phyloP scores from a whole-genome alignment of 2,888 invertebrate genomes.

The Drosophila anomelani region DNA sequence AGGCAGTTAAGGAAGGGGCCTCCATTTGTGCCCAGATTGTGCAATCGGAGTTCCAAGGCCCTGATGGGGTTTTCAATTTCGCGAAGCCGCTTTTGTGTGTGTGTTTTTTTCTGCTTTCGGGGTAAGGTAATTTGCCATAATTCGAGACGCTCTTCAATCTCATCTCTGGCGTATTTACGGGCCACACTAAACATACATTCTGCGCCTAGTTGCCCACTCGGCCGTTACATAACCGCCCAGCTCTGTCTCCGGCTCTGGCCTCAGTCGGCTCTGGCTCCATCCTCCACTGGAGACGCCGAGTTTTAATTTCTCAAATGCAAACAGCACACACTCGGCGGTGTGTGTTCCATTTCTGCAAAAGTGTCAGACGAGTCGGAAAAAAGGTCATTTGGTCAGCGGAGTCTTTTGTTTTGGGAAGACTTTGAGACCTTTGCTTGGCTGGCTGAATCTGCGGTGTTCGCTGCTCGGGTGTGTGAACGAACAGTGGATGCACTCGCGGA shows the following conservation, averaged over 20 bases:
- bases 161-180: constrained; percentile 49
- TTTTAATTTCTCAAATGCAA: constrained; percentile 54
- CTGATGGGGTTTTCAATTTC: constrained; percentile 30
- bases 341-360: constrained; percentile 65
- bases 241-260: constrained; percentile 26
- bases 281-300: constrained; percentile 27
- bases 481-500: constrained; percentile 59
- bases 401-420: constrained; percentile 69
- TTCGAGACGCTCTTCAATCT: constrained; percentile 50
- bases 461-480: constrained; percentile 52
- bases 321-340: constrained; percentile 20
- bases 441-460: constrained; percentile 22
- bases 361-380: constrained; percentile 66
- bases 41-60: constrained; percentile 28
- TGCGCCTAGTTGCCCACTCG: constrained; percentile 53
- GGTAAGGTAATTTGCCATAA: constrained; percentile 42
- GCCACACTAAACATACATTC: constrained; percentile 45
- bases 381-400: constrained; percentile 77
- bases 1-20: constrained; percentile 12
- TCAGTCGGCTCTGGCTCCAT: constrained; percentile 35
- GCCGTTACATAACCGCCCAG: constrained; percentile 44
- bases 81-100: constrained; percentile 7
- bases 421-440: constrained; percentile 70
- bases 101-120: constrained; percentile 19
- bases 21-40: constrained; percentile 8